Evolutionary conservation across 1,140 invertebrate genomes (phyloP).

Genomic region (Heliconius himera): DNA sequence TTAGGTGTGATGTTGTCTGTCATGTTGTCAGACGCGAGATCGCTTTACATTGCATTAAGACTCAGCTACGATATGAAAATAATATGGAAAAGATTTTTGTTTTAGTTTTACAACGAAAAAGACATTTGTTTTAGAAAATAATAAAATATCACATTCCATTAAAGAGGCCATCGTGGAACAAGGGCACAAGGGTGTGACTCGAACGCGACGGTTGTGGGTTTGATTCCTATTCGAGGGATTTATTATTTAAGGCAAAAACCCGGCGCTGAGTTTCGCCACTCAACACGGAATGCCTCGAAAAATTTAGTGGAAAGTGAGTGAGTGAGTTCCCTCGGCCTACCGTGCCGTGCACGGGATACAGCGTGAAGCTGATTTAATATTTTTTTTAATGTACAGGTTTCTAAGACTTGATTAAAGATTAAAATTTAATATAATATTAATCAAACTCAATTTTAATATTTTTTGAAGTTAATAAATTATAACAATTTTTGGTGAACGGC

Average conservation of each 20-base stretch:
- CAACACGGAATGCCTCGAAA: too few relatives aligned
- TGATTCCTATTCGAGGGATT: too few relatives aligned
- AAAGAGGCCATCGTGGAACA: background rate
- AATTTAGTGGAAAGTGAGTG: too few relatives aligned
- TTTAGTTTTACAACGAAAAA: background rate
- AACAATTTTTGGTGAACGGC: background rate
- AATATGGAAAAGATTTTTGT: background rate
- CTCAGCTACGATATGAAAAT: background rate
- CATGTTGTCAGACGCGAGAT: background rate
- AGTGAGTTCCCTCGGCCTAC: background rate
- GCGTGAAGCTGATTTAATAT: background rate
- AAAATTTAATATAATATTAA: background rate
- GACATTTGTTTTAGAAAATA: background rate
- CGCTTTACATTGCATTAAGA: background rate
- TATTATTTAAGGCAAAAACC: too few relatives aligned
- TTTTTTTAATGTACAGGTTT: too few relatives aligned
- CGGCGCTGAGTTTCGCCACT: too few relatives aligned
- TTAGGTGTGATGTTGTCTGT: background rate
- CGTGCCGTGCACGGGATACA: background rate
- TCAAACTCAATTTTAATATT: background rate
- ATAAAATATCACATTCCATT: background rate
- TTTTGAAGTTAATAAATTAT: background rate
- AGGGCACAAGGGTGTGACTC: too few relatives aligned
- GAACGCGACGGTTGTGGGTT: too few relatives aligned
- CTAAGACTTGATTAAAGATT: too few relatives aligned